phyloP scores from a whole-genome alignment of 2,888 invertebrate genomes.

The Brachycybe producta region DNA sequence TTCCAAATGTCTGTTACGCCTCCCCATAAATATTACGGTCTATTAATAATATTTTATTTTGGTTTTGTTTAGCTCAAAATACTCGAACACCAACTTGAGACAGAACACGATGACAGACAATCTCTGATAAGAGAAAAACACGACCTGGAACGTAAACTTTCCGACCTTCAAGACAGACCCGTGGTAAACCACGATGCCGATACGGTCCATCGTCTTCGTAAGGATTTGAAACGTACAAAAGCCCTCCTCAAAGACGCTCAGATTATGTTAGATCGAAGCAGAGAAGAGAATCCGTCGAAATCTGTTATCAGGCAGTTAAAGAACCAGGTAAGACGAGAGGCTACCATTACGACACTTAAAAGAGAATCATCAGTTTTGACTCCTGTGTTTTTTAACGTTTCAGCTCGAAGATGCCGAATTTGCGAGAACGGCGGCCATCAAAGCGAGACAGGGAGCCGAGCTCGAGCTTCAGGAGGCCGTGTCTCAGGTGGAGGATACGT shows the following conservation, averaged over 20 bases:
- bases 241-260: slow-evolving; percentile 84
- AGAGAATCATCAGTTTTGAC: background rate
- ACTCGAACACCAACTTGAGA: slow-evolving; percentile 79
- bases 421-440: slow-evolving; percentile 66
- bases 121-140: slow-evolving; percentile 74
- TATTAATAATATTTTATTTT: too few species aligned
- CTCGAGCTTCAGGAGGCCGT: slow-evolving; percentile 72
- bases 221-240: slow-evolving; percentile 77
- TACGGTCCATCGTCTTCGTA: slow-evolving; percentile 43
- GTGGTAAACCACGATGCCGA: slow-evolving; percentile 30
- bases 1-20: too few species aligned
- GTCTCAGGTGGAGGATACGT: slow-evolving; percentile 67
- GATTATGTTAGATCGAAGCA: slow-evolving; percentile 73
- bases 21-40: too few species aligned
- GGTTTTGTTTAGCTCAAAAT: too few species aligned
- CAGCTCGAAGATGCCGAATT: slow-evolving; percentile 83
- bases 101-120: slow-evolving; percentile 84
- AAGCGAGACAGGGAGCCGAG: slow-evolving; percentile 73
- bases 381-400: background rate
- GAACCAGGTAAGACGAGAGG: slow-evolving; percentile 45
- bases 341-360: background rate
- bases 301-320: slow-evolving; percentile 59
- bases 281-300: slow-evolving; percentile 72
- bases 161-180: slow-evolving; percentile 55
- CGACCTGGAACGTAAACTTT: slow-evolving; percentile 73